Evolutionary conservation across 2,888 invertebrate genomes (phyloP).

Genomic region (Myopa tessellatipennis): DNA sequence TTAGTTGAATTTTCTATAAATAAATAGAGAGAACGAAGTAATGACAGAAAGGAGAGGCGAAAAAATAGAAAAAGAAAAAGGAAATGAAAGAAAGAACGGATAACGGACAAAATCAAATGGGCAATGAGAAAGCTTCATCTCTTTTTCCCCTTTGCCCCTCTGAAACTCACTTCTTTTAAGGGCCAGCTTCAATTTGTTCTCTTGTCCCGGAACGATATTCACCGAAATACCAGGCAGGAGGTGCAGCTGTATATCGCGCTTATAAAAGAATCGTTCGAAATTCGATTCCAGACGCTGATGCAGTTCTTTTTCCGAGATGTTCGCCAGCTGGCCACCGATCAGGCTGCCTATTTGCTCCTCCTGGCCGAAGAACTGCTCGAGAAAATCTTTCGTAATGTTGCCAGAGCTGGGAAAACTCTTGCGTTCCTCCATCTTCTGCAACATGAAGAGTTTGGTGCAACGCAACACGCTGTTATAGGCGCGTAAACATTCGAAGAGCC

Average conservation of each 20-base stretch:
- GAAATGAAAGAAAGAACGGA: no score
- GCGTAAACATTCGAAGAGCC: conserved; percentile 65
- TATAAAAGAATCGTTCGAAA: conserved; percentile 70
- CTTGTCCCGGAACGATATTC: conserved; percentile 70
- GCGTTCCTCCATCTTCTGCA: conserved; percentile 70
- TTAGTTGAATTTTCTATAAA: not conserved
- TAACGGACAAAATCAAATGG: no score
- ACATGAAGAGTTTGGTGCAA: conserved; percentile 72
- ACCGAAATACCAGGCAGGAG: conserved; percentile 70
- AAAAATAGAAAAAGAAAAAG: no score
- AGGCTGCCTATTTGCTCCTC: conserved; percentile 59
- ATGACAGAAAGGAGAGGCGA: not conserved
- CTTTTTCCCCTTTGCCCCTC: no score
- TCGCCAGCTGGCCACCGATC: conserved; percentile 69
- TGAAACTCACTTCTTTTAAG: conserved; percentile 68
- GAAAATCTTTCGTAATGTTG: conserved; percentile 63
- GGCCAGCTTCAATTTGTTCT: conserved; percentile 70
- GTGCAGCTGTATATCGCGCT: conserved; percentile 69
- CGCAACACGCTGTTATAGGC: conserved; percentile 68
- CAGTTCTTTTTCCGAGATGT: conserved; percentile 69
- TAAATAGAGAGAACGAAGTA: not conserved
- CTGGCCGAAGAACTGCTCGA: conserved; percentile 63
- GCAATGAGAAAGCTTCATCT: no score
- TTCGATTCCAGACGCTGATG: conserved; percentile 70
- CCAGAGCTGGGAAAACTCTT: conserved; percentile 54